These are phyloP conservation scores for Laspeyria flexula DNA, from an alignment of 2,888 invertebrate genomes.

Conservation along the genomic window DNA sequence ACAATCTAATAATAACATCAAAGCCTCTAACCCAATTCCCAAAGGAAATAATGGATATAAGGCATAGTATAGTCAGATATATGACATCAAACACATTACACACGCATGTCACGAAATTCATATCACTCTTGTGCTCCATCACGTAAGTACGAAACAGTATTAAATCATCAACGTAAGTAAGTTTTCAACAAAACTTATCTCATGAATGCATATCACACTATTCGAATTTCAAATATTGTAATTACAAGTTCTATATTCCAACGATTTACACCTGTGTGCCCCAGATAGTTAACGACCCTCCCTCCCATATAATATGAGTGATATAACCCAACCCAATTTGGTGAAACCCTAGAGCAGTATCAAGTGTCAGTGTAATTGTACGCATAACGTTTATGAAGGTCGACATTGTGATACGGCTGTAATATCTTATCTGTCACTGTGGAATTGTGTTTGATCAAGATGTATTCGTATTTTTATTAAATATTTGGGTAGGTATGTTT, in stretches of 20 bases:
- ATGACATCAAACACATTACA: not conserved
- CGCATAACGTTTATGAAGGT: conserved; percentile 28
- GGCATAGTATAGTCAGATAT: not conserved
- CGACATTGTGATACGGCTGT: conserved; percentile 19
- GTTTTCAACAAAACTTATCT: conserved; percentile 1
- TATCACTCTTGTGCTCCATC: not conserved
- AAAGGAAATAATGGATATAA: not conserved
- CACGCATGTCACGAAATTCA: not conserved
- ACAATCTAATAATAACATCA: not conserved
- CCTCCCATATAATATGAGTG: conserved; percentile 29
- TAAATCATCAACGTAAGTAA: conserved; percentile 10
- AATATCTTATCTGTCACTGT: conserved; percentile 28
- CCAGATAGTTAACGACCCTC: conserved; percentile 32
- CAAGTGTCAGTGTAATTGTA: conserved; percentile 31
- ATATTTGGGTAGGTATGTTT: not conserved
- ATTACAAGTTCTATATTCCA: conserved; percentile 23
- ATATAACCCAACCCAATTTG: conserved; percentile 37
- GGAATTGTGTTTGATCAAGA: conserved; percentile 21
- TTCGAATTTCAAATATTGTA: conserved; percentile 20
- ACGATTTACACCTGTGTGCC: conserved; percentile 34
- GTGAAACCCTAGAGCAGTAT: conserved; percentile 22
- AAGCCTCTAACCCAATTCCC: not conserved
- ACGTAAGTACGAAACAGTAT: not conserved
- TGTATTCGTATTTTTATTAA: conserved; percentile 10
- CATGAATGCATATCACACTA: conserved; percentile 1